Evolutionary conservation across 1,140 invertebrate species (phyloP).

Genomic region (Zaprionus capensis): DNA sequence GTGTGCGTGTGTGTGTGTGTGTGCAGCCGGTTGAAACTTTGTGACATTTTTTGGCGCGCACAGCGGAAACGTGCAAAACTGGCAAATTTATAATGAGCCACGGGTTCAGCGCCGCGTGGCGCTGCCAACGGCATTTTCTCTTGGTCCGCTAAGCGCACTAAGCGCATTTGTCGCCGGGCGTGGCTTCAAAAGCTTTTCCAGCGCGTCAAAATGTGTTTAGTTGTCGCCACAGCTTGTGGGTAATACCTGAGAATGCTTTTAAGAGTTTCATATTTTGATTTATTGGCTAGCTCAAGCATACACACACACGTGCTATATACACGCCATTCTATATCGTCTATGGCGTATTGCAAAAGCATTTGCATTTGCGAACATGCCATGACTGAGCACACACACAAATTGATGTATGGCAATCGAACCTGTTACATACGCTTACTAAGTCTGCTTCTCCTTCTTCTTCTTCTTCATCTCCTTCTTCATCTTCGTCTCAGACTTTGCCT

Average conservation of each 20-base stretch:
- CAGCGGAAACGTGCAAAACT: slow-evolving; percentile 81
- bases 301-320: slow-evolving; percentile 7
- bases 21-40: slow-evolving; percentile 63
- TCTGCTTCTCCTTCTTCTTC: not conserved
- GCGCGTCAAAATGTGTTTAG: slow-evolving; percentile 61
- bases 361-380: slow-evolving; percentile 64
- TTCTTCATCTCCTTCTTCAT: not conserved
- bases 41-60: slow-evolving; percentile 81
- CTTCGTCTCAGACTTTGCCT: not conserved
- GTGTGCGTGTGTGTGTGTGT: slow-evolving; percentile 8
- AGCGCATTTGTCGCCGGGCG: slow-evolving; percentile 68
- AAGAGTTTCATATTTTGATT: slow-evolving; percentile 76
- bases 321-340: slow-evolving; percentile 21
- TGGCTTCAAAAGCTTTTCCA: slow-evolving; percentile 49
- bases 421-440: slow-evolving; percentile 11
- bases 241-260: slow-evolving; percentile 80
- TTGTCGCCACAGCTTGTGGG: slow-evolving; percentile 42
- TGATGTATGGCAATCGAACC: slow-evolving; percentile 65
- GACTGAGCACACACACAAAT: slow-evolving; percentile 47
- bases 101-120: slow-evolving; percentile 63
- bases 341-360: slow-evolving; percentile 61
- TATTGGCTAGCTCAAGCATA: slow-evolving; percentile 51
- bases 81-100: slow-evolving; percentile 81
- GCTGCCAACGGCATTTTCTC: slow-evolving; percentile 69
- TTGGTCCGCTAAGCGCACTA: slow-evolving; percentile 73